Base-by-base conservation (phyloP, 2,888 invertebrate species). In the Stenodema calcarata region DNA sequence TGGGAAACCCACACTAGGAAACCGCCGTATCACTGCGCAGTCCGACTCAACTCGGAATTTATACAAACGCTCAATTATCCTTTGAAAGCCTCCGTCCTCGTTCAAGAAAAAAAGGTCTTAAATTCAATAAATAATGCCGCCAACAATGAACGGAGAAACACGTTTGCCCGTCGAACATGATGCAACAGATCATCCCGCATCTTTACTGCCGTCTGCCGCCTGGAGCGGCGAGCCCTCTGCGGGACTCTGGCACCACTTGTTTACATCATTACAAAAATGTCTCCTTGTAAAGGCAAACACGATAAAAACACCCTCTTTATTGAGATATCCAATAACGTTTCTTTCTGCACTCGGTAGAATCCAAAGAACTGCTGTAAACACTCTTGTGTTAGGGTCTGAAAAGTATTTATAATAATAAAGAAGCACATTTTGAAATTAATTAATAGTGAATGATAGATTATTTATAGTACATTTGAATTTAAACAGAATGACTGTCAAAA, bases 171-270 rank as follows among this genome's bases (percentile, higher is more conserved):
- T 18, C 23, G 23, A 23, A 62, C 62, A 23, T 62, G 62, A 62
- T 62, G 62, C 62, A 62, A 62, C 62, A 23, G 62, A 62, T 62
- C 62, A 62, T 62, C 62, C 62, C 62, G 62, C 62, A 62, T 62
- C 62, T 62, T 62, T 62, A 62, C 62, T 62, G 62, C 62, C 62
- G 62, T 62, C 62, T 62, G 62, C 62, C 62, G 62, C 62, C 62
- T 18, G 62, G 62, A 62, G 62, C 62, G 62, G 62, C 62, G 62
- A 62, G 62, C 62, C 62, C 62, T 62, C 62, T 4, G 62, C 62
- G 62, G 62, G 62, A 23, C 12, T 7, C 62, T 62, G 62, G 62
- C 62, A 62, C 62, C 62, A 62, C 23, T 62, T 62, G 62, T 62
- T 62, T 62, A 62, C 62, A 62, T 62, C 62, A 62, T 62, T 23